phyloP scores from a whole-genome alignment of 2,797 vertebrate genomes.

The Esox lucius region DNA sequence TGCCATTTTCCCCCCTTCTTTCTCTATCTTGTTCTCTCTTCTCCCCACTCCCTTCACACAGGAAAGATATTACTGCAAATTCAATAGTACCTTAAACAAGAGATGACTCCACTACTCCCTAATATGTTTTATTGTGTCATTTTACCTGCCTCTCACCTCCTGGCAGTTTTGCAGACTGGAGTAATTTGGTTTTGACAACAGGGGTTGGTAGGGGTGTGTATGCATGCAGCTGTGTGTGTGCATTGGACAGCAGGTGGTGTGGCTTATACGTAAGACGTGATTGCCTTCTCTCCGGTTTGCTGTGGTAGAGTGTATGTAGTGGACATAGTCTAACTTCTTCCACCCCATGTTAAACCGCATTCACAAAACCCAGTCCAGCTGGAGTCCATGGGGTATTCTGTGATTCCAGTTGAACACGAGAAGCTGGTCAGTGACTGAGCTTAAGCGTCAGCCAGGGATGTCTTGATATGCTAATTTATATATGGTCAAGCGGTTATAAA shows the following conservation, averaged over 20 bases:
- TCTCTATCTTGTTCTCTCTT: not conserved
- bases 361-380: not conserved
- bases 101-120: constrained; percentile 39
- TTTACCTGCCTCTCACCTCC: not conserved
- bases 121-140: constrained; percentile 36
- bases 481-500: not conserved
- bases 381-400: not conserved
- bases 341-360: constrained; percentile 12
- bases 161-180: constrained; percentile 36
- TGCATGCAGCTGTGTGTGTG: not conserved
- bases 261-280: constrained; percentile 17
- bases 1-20: constrained; percentile 15
- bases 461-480: not conserved
- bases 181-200: constrained; percentile 36
- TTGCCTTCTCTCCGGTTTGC: constrained; percentile 2
- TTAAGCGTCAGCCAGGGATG: not conserved
- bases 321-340: constrained; percentile 38
- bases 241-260: constrained; percentile 15
- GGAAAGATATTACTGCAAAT: constrained; percentile 37
- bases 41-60: constrained; percentile 19
- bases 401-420: not conserved
- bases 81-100: constrained; percentile 48
- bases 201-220: not conserved
- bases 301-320: constrained; percentile 20
- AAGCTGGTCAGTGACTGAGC: not conserved